phyloP scores from a whole-genome alignment of 2,888 invertebrate genomes.

The Pegoplata infirma region DNA sequence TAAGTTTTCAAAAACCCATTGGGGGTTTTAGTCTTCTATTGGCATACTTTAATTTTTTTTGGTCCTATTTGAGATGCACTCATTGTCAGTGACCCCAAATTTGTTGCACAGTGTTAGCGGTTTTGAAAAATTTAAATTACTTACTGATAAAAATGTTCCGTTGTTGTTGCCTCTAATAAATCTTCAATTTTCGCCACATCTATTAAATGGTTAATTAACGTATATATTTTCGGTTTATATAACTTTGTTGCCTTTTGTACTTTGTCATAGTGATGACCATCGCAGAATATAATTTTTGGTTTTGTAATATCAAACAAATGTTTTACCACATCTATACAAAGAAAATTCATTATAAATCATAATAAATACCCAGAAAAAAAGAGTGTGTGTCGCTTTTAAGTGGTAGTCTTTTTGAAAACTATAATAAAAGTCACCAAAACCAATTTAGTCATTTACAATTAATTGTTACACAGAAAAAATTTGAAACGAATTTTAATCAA shows the following conservation, averaged over 20 bases:
- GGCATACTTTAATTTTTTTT: no score
- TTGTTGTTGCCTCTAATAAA: constrained; percentile 39
- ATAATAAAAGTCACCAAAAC: no score
- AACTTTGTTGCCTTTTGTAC: constrained; percentile 54
- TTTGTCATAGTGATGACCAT: constrained; percentile 67
- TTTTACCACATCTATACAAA: constrained; percentile 56
- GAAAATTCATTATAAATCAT: background rate
- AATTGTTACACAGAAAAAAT: no score
- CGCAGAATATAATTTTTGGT: constrained; percentile 69
- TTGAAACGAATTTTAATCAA: no score
- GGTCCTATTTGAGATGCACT: no score
- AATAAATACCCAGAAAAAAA: background rate
- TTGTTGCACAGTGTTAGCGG: no score
- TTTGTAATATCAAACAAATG: constrained; percentile 67
- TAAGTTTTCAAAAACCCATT: no score
- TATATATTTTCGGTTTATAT: constrained; percentile 50
- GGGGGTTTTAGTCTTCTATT: no score
- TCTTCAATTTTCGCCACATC: constrained; percentile 41
- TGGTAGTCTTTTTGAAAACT: no score
- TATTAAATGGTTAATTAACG: constrained; percentile 43
- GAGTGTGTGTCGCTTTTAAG: no score
- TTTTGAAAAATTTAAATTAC: background rate
- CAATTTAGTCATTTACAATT: no score
- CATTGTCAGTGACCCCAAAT: no score
- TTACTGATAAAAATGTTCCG: constrained; percentile 50